Evolutionary conservation across 1,140 invertebrate species (phyloP).

Genomic region (Drosophila obscura): DNA sequence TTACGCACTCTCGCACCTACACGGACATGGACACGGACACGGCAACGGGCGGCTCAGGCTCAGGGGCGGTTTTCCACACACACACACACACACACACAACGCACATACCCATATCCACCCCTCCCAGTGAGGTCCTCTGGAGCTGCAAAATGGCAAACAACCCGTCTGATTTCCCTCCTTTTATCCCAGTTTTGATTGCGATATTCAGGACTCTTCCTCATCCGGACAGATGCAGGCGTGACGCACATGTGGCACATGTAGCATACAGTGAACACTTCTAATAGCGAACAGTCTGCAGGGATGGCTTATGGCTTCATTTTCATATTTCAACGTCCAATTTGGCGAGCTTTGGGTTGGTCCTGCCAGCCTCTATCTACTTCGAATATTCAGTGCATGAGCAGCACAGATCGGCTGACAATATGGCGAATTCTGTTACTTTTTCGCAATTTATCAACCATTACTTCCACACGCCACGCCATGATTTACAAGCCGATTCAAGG

Average conservation of each 20-base stretch:
- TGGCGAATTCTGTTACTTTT: slow-evolving; percentile 32
- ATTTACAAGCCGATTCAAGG: slow-evolving; percentile 44
- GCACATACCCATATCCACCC: slow-evolving; percentile 20
- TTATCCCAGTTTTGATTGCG: slow-evolving; percentile 46
- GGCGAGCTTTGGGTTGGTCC: too few relatives aligned
- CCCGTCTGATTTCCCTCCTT: slow-evolving; percentile 40
- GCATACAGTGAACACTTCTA: too few relatives aligned
- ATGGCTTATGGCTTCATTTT: too few relatives aligned
- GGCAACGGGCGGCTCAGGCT: not conserved
- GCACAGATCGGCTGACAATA: slow-evolving; percentile 39
- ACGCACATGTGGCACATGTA: slow-evolving; percentile 34
- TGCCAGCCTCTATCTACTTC: not conserved
- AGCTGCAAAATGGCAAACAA: slow-evolving; percentile 54
- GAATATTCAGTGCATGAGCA: slow-evolving; percentile 8
- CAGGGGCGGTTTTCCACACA: slow-evolving; percentile 35
- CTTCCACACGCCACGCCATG: slow-evolving; percentile 24
- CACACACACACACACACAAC: not conserved
- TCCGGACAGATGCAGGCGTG: slow-evolving; percentile 72
- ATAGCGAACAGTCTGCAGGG: not conserved
- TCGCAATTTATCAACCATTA: slow-evolving; percentile 62
- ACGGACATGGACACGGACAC: slow-evolving; percentile 8
- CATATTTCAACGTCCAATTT: too few relatives aligned
- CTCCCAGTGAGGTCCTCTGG: not conserved
- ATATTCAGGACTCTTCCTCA: slow-evolving; percentile 26
- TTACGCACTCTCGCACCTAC: slow-evolving; percentile 65